Evolutionary conservation across 2,113 vertebrate genomes (phyloP), one percentile per base, ranked within the genome.

Genomic region (Poeciliopsis turrubarensis): DNA sequence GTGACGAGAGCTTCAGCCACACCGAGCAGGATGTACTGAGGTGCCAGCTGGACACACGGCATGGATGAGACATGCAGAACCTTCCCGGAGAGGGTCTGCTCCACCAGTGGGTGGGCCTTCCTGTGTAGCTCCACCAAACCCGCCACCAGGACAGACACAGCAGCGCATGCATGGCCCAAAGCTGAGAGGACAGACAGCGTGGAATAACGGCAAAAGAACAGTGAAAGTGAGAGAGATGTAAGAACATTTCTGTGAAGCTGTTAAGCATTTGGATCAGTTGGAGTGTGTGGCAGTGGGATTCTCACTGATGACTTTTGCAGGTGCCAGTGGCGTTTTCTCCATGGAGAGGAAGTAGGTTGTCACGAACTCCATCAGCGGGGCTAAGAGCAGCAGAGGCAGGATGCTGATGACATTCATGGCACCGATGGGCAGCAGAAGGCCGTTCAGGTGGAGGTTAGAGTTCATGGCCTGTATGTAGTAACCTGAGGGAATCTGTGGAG

Each of bases 401-500:
- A 95, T 96, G 86, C 95, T 96, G 83, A 96, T 90, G 68, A 96
- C 94, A 13, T 97, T 99, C 96, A 99, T 95, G 14, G 92, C 90
- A 54, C 95, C 95, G 15, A 98, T 91, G 25, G 97, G 97, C 84
- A 98, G 84, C 70, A 97, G 88, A 79, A 95, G 91, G 51, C 95
- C 93, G 60, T 82, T 87, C 72, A 96, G 88, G 81, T 95, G 95
- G 78, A 97, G 91, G 91, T 95, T 96, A 83, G 96, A 97, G 91
- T 97, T 96, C 96, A 99, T 96, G 1, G 95, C 95, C 88, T 99
- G 97, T 32, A 99, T 95, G 86, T 97, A 98, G 87, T 96, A 98
- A 73, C 96, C 95, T 22, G 97, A 98, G 44, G 97, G 95, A 87
- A 97, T 96, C 97, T 98, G 90, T 66, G 44, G 67, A 61, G 82